A percentile compares a stretch with the other conserved stretches of the same genome.
These are phyloP conservation scores for Drosophila navojoa DNA, from an alignment of 1,140 invertebrate genomes.

Conservation along the genomic window DNA sequence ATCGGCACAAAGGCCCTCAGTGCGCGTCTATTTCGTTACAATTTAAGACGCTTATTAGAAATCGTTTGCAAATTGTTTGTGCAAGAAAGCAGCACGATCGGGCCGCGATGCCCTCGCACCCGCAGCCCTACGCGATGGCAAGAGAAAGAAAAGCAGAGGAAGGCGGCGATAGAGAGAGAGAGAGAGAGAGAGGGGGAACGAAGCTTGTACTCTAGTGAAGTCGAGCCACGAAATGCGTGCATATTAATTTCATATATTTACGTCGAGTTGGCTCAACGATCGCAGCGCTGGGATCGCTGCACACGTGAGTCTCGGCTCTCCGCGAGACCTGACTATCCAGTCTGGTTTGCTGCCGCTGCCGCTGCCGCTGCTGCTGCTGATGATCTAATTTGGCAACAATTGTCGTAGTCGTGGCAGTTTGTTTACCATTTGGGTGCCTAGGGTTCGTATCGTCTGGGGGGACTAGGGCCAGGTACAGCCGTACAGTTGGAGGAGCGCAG, in stretches of 20 bases:
- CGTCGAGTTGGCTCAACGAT: constrained; percentile 47
- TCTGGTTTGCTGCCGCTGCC: constrained; percentile 10
- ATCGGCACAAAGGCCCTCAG: constrained; percentile 71
- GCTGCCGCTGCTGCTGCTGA: constrained; percentile 48
- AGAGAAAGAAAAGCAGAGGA: too few relatives aligned
- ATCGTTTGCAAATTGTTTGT: constrained; percentile 80
- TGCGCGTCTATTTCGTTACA: constrained; percentile 81
- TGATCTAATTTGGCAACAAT: constrained; percentile 84
- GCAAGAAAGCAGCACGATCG: constrained; percentile 76
- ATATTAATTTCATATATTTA: constrained; percentile 79
- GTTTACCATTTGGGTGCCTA: constrained; percentile 29
- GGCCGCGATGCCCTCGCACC: background rate
- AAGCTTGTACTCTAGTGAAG: constrained; percentile 17
- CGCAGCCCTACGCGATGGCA: constrained; percentile 11
- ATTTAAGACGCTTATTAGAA: constrained; percentile 82
- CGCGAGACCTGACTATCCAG: constrained; percentile 46
- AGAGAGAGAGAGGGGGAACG: background rate
- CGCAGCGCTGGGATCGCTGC: constrained; percentile 42
- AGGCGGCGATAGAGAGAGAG: too few relatives aligned
- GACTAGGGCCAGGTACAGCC: too few relatives aligned
- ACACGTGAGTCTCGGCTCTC: constrained; percentile 41
- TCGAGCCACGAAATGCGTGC: constrained; percentile 77
- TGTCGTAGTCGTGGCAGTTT: constrained; percentile 67
- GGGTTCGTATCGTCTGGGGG: background rate
- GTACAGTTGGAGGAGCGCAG: constrained; percentile 25